Evolutionary conservation across 2,888 invertebrate genomes (phyloP).

Genomic region (Trissolcus brochymenae): DNA sequence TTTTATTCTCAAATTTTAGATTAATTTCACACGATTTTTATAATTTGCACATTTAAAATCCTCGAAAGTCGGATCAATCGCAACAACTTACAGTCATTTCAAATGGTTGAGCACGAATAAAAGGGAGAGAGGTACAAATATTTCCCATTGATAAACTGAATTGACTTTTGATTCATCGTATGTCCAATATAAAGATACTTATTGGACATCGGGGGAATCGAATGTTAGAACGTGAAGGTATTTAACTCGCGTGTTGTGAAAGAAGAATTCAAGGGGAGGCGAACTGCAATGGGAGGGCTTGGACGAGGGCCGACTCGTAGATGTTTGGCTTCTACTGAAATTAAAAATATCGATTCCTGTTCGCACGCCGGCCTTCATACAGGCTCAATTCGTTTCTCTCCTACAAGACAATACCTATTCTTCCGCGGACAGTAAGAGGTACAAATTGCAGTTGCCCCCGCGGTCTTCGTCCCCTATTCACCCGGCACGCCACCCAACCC

Average conservation of each 20-base stretch:
- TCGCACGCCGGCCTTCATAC: slow-evolving; percentile 73
- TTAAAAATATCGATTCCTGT: slow-evolving; percentile 76
- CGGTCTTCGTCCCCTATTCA: slow-evolving; percentile 53
- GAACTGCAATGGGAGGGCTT: slow-evolving; percentile 8
- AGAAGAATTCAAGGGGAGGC: slow-evolving; percentile 16
- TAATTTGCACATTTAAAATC: slow-evolving; percentile 10
- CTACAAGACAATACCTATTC: slow-evolving; percentile 76
- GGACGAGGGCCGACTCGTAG: slow-evolving; percentile 61
- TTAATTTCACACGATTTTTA: slow-evolving; percentile 4
- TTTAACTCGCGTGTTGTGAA: slow-evolving; percentile 49
- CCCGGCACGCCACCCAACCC: slow-evolving; percentile 43
- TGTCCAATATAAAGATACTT: slow-evolving; percentile 48
- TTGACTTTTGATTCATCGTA: slow-evolving; percentile 51
- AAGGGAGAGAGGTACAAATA: slow-evolving; percentile 34
- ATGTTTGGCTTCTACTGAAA: slow-evolving; percentile 76
- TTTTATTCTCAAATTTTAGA: too few relatives aligned
- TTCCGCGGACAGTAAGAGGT: slow-evolving; percentile 76
- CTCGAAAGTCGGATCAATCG: slow-evolving; percentile 7
- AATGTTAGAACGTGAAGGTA: slow-evolving; percentile 38
- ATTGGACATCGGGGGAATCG: slow-evolving; percentile 45
- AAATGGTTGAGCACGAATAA: slow-evolving; percentile 27
- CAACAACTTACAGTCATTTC: slow-evolving; percentile 25
- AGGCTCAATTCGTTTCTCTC: slow-evolving; percentile 75
- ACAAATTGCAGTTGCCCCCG: slow-evolving; percentile 75
- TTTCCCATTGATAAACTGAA: slow-evolving; percentile 44